Evolutionary conservation across 37 sponge, comb jelly and placozoan genomes (phyloP), one percentile per base, ranked within the genome.

Genomic region (Diacarnus erythraeanus): DNA sequence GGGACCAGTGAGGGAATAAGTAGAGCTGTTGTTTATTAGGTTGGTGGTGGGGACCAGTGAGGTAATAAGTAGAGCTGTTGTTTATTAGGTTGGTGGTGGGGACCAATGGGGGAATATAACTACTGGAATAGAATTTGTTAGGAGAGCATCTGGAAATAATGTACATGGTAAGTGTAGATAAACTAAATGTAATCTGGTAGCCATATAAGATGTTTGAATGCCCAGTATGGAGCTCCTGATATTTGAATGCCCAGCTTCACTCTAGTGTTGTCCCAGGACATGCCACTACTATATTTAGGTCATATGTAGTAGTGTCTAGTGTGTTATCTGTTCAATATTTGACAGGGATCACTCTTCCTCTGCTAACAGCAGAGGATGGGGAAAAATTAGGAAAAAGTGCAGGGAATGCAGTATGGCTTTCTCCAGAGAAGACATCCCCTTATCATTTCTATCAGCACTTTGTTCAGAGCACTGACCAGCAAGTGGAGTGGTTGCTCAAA

Each of bases 21-120:
- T n/a, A n/a, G n/a, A n/a, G n/a, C n/a, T n/a, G n/a, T n/a, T n/a
- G n/a, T n/a, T n/a, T n/a, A n/a, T n/a, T n/a, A n/a, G n/a, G n/a
- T n/a, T n/a, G n/a, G n/a, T n/a, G n/a, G n/a, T n/a, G n/a, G n/a
- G n/a, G n/a, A n/a, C n/a, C n/a, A n/a, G n/a, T n/a, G n/a, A n/a
- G n/a, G n/a, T n/a, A n/a, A n/a, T n/a, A n/a, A n/a, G n/a, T n/a
- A n/a, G n/a, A n/a, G 41, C 18, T 33, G 5, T 38, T 23, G 41
- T 39, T 23, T 47, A 12, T 47, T 47, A 94, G 92, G 26, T 94
- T 37, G 95, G 95, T 30, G 95, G 95, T 26, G 74, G 86, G 0
- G 95, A 94, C 70, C 95, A 94, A 61, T 94, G 89, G 89, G 92
- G 89, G 17, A 94, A 94, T 64, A 94, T 94, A 42, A 61, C 79